Conservation (phyloP, 23 tunicate species). For the Halocynthia roretzi region DNA sequence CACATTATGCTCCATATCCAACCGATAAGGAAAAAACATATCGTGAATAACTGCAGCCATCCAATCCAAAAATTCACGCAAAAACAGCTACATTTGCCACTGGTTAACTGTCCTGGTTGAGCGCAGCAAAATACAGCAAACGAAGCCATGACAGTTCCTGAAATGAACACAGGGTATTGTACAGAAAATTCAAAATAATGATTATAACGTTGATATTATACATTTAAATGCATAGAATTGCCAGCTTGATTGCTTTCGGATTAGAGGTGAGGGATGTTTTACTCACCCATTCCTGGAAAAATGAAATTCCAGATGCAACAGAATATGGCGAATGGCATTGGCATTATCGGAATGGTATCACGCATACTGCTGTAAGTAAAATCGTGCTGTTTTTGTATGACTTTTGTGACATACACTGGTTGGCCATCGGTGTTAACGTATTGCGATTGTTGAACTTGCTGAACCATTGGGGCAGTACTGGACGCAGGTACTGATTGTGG, state of each 20-base stretch:
- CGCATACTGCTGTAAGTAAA: conserved; percentile 13
- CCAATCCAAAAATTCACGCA: conserved; percentile 82
- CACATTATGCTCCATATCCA: conserved; percentile 91
- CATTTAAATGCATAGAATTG: too few relatives aligned
- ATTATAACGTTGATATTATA: too few relatives aligned
- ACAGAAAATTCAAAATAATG: too few relatives aligned
- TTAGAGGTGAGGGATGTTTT: too few relatives aligned
- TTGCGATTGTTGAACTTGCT: conserved; percentile 1
- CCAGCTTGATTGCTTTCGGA: too few relatives aligned
- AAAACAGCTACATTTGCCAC: conserved; percentile 31
- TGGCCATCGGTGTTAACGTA: conserved; percentile 10
- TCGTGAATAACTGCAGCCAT: conserved; percentile 58
- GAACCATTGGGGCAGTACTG: neutral
- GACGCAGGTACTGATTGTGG: neutral
- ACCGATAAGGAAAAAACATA: conserved; percentile 52
- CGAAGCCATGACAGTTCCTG: conserved; percentile 73
- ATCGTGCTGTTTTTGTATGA: conserved; percentile 1
- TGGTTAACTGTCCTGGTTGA: conserved; percentile 7
- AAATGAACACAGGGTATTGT: neutral
- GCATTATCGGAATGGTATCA: conserved; percentile 75
- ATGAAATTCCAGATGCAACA: conserved; percentile 51
- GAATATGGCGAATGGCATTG: conserved; percentile 53
- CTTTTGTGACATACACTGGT: conserved; percentile 25
- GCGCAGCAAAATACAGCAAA: conserved; percentile 68
- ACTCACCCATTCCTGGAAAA: conserved; percentile 78